Evolutionary conservation across 1,140 invertebrate species (phyloP).

Genomic region (Eufriesea mexicana): DNA sequence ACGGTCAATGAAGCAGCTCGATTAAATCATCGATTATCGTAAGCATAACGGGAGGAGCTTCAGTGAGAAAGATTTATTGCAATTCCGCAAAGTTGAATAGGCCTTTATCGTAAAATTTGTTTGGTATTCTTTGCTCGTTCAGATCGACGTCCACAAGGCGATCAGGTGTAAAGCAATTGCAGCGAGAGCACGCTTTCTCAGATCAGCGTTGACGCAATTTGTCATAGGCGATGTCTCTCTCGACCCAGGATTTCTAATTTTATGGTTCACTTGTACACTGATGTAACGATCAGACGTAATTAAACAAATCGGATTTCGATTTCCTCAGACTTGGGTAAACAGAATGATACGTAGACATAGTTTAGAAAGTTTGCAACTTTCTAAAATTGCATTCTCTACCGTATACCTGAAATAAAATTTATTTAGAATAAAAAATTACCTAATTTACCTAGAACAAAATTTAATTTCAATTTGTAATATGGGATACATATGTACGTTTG

Average conservation of each 20-base stretch:
- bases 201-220: constrained; percentile 4
- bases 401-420: too few relatives aligned
- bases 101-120: not conserved
- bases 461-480: too few relatives aligned
- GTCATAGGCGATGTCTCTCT: not conserved
- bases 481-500: too few relatives aligned
- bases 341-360: too few relatives aligned
- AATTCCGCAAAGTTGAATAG: not conserved
- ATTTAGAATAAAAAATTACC: too few relatives aligned
- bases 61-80: not conserved
- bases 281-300: not conserved
- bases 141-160: constrained; percentile 8
- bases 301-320: not conserved
- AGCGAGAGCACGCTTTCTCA: constrained; percentile 39
- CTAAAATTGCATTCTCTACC: too few relatives aligned
- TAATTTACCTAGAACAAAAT: too few relatives aligned
- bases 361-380: too few relatives aligned
- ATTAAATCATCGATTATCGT: not conserved
- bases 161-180: constrained; percentile 32
- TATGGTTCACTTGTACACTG: not conserved
- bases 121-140: not conserved
- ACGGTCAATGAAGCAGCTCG: not conserved
- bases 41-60: not conserved
- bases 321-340: not conserved
- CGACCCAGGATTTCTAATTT: constrained; percentile 31